phyloP scores from a whole-genome alignment of 2,888 invertebrate genomes.

The Spodoptera littoralis region DNA sequence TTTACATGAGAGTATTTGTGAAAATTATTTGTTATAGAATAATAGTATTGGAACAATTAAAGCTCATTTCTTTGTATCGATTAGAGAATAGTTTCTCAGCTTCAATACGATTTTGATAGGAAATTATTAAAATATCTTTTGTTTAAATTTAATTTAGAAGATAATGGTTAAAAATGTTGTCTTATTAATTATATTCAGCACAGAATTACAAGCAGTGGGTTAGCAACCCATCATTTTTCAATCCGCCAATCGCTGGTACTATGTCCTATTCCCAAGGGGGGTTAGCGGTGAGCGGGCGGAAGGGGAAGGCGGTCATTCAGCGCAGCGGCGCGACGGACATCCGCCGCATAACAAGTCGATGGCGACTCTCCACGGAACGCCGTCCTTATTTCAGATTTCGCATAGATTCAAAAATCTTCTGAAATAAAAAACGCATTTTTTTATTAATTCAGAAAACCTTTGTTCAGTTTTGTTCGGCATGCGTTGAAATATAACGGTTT shows the following conservation, averaged over 20 bases:
- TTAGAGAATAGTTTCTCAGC: too few species aligned
- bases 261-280: constrained; percentile 54
- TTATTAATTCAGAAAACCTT: constrained; percentile 26
- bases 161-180: too few species aligned
- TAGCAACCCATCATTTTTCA: constrained; percentile 1
- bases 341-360: constrained; percentile 89
- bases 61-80: too few species aligned
- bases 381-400: constrained; percentile 83
- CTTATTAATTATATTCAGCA: too few species aligned
- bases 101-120: too few species aligned
- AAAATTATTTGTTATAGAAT: too few species aligned
- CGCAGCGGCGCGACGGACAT: constrained; percentile 89
- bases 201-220: not conserved
- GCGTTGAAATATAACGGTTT: constrained; percentile 14
- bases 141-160: too few species aligned
- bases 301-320: constrained; percentile 89
- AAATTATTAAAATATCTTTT: too few species aligned
- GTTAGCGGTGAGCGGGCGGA: constrained; percentile 72
- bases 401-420: constrained; percentile 67
- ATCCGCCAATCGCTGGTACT: constrained; percentile 60
- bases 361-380: constrained; percentile 77
- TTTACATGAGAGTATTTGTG: too few species aligned
- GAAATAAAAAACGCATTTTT: constrained; percentile 66
- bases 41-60: too few species aligned
- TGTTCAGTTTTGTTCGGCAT: constrained; percentile 19